Percentiles rank a stretch among this genome's conserved stretches.
Evolutionary conservation across 2,113 vertebrate genomes (phyloP).

Genomic region (Plecotus auritus): DNA sequence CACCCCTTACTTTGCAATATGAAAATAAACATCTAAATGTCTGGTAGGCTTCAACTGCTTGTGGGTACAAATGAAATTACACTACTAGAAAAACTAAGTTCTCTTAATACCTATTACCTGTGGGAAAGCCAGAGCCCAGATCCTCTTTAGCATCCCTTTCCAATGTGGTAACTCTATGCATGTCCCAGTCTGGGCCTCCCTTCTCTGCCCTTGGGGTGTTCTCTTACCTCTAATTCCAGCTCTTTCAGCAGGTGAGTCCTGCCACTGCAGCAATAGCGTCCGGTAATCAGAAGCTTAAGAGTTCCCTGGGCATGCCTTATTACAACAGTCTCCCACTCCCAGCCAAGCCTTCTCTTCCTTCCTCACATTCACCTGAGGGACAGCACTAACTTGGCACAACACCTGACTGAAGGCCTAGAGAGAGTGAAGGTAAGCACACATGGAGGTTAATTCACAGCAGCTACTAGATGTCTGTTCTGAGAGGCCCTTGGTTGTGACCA

Average conservation of each 20-base stretch:
- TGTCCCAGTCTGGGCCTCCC: not conserved
- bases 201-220: not conserved
- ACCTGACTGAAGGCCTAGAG: not conserved
- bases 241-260: not conserved
- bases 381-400: not conserved
- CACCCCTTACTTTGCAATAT: not conserved
- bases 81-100: not conserved
- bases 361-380: not conserved
- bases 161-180: not conserved
- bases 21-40: not conserved
- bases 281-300: rapidly evolving
- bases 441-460: not conserved
- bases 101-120: not conserved
- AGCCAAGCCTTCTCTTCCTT: not conserved
- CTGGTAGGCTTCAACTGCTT: not conserved
- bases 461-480: not conserved
- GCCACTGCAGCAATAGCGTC: rapidly evolving
- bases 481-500: not conserved
- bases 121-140: not conserved
- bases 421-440: rapidly evolving
- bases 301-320: not conserved
- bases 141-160: not conserved
- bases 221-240: not conserved
- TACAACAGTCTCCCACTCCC: not conserved
- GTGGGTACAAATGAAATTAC: not conserved